Evolutionary conservation across 2,888 invertebrate genomes (phyloP).

Genomic region (Clivina fossor): DNA sequence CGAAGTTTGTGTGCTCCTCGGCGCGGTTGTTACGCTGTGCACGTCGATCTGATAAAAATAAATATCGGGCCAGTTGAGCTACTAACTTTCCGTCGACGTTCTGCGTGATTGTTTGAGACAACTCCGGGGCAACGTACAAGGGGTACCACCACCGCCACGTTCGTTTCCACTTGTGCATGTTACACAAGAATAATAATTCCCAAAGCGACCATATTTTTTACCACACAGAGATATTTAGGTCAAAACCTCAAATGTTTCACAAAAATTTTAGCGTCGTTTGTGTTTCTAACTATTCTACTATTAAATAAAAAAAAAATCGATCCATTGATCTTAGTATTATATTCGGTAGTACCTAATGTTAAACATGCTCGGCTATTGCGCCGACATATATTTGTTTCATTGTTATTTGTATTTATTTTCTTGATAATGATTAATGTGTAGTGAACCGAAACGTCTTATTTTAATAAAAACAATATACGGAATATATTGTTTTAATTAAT

Average conservation of each 20-base stretch:
- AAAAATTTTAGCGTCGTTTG: background rate
- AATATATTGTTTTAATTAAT: no score
- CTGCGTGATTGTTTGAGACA: conserved; percentile 19
- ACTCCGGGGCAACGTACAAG: background rate
- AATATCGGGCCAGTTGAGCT: conserved; percentile 16
- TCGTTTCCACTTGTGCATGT: conserved; percentile 1
- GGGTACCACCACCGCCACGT: background rate
- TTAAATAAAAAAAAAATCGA: no score
- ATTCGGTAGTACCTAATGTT: no score
- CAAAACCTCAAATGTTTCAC: background rate
- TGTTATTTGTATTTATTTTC: no score
- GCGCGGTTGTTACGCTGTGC: no score
- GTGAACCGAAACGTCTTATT: no score
- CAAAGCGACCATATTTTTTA: background rate
- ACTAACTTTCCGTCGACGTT: conserved; percentile 24
- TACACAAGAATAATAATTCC: background rate
- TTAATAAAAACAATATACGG: no score
- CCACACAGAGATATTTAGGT: background rate
- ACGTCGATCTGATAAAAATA: conserved; percentile 33
- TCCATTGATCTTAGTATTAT: no score
- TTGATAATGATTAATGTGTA: no score
- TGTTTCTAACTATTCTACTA: no score
- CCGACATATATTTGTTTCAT: no score
- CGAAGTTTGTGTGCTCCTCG: conserved; percentile 5
- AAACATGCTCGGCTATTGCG: no score